phyloP scores from a whole-genome alignment of 2,888 invertebrate genomes.

The Anorthoa munda region DNA sequence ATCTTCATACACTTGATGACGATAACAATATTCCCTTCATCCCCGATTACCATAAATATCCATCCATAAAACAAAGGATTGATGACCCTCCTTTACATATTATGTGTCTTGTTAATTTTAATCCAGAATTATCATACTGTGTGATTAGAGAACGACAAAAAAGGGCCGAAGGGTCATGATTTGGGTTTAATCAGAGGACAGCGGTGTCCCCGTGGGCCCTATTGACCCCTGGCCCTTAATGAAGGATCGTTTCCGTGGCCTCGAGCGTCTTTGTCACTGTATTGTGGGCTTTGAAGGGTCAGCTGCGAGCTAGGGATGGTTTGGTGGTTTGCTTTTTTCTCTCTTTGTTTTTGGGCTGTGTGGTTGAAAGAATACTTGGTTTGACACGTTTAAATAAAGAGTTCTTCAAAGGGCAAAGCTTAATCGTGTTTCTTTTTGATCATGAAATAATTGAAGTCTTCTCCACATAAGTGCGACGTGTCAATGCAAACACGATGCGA shows the following conservation, averaged over 20 bases:
- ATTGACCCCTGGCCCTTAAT: constrained; percentile 85
- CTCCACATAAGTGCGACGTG: not conserved
- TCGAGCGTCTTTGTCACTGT: constrained; percentile 79
- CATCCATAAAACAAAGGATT: constrained; percentile 54
- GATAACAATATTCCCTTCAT: constrained; percentile 19
- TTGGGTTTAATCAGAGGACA: constrained; percentile 77
- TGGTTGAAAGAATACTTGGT: not conserved
- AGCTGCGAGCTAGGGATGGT: constrained; percentile 30
- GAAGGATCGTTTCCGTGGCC: constrained; percentile 81
- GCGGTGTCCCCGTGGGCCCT: constrained; percentile 71
- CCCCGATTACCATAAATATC: constrained; percentile 47
- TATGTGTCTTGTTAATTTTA: constrained; percentile 62
- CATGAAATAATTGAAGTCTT: not conserved
- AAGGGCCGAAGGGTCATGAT: constrained; percentile 73
- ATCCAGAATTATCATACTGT: constrained; percentile 70
- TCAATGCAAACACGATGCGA: too few relatives aligned
- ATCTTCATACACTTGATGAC: not conserved
- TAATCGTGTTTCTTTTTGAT: not conserved
- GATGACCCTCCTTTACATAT: constrained; percentile 37
- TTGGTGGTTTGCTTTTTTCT: constrained; percentile 3
- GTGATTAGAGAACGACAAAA: constrained; percentile 77
- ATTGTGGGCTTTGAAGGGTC: constrained; percentile 60
- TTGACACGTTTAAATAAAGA: not conserved
- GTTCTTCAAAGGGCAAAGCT: not conserved
- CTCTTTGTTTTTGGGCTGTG: not conserved